These are phyloP conservation scores for Trileptium ribeirensis DNA, from an alignment of 2,888 invertebrate species.

Conservation along the genomic window DNA sequence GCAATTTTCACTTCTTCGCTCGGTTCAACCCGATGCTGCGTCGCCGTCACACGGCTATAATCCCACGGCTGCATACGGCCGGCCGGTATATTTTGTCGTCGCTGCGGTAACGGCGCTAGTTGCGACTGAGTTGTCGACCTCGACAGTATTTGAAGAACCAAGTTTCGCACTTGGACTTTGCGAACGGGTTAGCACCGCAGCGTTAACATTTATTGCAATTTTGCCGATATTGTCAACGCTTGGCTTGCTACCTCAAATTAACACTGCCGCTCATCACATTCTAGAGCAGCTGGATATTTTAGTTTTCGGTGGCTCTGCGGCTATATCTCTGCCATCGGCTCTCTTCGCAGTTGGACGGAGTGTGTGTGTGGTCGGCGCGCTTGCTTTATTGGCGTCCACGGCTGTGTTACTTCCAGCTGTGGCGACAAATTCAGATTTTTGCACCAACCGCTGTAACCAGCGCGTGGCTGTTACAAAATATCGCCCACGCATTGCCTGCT, in stretches of 20 bases:
- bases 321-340: slow-evolving; percentile 63
- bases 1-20: slow-evolving; percentile 64
- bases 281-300: slow-evolving; percentile 71
- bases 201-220: slow-evolving; percentile 65
- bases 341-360: slow-evolving; percentile 73
- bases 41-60: slow-evolving; percentile 77
- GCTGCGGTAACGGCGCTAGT: slow-evolving; percentile 60
- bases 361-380: no score
- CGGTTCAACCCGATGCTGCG: slow-evolving; percentile 96
- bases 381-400: no score
- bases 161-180: not conserved
- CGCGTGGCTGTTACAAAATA: no score
- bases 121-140: slow-evolving; percentile 42
- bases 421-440: no score
- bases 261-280: slow-evolving; percentile 91
- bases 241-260: slow-evolving; percentile 89
- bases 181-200: slow-evolving; percentile 4
- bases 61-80: slow-evolving; percentile 55
- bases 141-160: not conserved
- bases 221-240: slow-evolving; percentile 89
- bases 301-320: slow-evolving; percentile 65
- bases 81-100: slow-evolving; percentile 85
- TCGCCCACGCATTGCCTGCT: no score
- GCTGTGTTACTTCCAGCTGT: no score
- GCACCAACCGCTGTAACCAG: no score